Conservation (phyloP, 1,140 invertebrate genomes). For the Drosophila biarmipes region DNA sequence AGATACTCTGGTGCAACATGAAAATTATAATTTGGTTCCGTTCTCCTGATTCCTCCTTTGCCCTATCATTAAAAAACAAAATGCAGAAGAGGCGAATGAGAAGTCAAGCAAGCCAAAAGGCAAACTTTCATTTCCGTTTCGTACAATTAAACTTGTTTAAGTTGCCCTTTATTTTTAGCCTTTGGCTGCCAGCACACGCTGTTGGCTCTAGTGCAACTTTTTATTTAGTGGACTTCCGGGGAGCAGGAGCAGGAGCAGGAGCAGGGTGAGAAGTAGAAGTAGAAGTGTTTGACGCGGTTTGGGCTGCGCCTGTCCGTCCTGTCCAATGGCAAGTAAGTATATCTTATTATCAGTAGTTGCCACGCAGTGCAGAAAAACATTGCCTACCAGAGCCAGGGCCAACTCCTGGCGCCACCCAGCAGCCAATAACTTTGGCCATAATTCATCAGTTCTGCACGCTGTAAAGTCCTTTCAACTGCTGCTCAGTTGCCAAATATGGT, state of each 20-base stretch:
- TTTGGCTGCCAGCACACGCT: slow-evolving; percentile 13
- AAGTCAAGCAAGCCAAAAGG: slow-evolving; percentile 19
- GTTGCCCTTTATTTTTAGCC: slow-evolving; percentile 36
- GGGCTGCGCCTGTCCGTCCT: slow-evolving; percentile 6
- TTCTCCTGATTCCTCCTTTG: too few species aligned
- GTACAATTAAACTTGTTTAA: slow-evolving; percentile 66
- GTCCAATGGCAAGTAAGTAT: slow-evolving; percentile 37
- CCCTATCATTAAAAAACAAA: not conserved
- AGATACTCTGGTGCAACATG: not conserved
- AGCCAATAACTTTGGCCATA: slow-evolving; percentile 73
- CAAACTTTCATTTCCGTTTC: slow-evolving; percentile 51
- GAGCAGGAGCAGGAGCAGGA: not conserved
- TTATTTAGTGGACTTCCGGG: slow-evolving; percentile 43
- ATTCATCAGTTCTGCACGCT: slow-evolving; percentile 58
- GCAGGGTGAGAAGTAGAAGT: too few species aligned
- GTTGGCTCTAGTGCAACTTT: slow-evolving; percentile 21
- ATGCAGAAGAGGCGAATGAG: not conserved
- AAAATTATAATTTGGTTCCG: slow-evolving; percentile 3
- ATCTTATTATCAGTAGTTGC: slow-evolving; percentile 66
- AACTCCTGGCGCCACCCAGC: not conserved
- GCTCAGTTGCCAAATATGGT: slow-evolving; percentile 74
- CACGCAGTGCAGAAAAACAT: slow-evolving; percentile 55
- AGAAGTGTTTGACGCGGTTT: slow-evolving; percentile 2
- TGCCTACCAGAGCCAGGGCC: not conserved
- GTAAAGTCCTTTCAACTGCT: slow-evolving; percentile 75